Evolutionary conservation across 2,113 vertebrate species (phyloP).

Genomic region (Charadrius vociferus): DNA sequence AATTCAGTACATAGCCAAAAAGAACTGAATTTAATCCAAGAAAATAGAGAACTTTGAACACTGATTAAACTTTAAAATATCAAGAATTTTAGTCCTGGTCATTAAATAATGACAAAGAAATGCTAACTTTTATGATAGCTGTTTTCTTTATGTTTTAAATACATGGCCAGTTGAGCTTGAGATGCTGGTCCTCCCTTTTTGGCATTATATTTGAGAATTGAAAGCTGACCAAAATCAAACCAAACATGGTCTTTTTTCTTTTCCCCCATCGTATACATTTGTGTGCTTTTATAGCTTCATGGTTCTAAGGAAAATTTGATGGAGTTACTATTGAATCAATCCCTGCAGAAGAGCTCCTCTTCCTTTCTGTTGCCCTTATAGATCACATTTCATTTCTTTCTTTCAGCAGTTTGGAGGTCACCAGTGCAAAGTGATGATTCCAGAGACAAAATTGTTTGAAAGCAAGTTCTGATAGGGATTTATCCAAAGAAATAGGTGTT

Average conservation of each 20-base stretch:
- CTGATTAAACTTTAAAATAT: not conserved
- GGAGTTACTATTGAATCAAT: not conserved
- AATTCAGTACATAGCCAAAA: not conserved
- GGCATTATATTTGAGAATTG: not conserved
- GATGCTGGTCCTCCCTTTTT: not conserved
- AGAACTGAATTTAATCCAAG: not conserved
- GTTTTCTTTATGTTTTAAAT: not conserved
- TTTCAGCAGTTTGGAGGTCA: not conserved
- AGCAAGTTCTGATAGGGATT: not conserved
- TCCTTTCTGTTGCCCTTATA: not conserved
- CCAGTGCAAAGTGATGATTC: not conserved
- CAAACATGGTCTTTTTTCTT: not conserved
- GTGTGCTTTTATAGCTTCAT: not conserved
- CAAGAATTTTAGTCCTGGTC: not conserved
- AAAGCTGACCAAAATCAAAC: not conserved
- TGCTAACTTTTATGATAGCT: not conserved
- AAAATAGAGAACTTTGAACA: not conserved
- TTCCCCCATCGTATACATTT: not conserved
- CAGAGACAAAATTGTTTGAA: not conserved
- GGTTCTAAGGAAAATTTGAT: not conserved
- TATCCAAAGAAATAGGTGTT: not conserved
- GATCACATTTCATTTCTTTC: not conserved
- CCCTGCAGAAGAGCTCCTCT: not conserved
- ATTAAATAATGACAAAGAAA: not conserved
- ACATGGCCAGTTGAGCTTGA: not conserved